These are phyloP conservation scores for Erinaceus europaeus DNA, from an alignment of 2,113 vertebrate species.

Conservation along the genomic window DNA sequence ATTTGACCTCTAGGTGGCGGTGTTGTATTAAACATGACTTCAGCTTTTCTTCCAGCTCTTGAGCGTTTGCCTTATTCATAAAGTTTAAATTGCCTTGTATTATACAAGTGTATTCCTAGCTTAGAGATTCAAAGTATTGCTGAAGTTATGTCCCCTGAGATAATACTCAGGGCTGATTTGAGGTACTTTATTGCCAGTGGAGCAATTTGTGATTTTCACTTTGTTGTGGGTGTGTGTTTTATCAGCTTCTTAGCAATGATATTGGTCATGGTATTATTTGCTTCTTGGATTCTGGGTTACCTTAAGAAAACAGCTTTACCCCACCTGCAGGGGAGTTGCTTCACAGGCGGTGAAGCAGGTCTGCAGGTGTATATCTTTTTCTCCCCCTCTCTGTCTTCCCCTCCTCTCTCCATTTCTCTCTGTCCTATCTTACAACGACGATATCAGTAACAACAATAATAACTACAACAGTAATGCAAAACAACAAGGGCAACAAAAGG, in stretches of 20 bases:
- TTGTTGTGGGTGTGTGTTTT: background rate
- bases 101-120: background rate
- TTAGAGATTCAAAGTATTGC: slow-evolving; percentile 2
- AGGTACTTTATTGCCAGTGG: background rate
- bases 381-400: no score
- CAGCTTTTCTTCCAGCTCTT: background rate
- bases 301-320: background rate
- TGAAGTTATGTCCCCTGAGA: background rate
- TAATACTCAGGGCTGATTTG: slow-evolving; percentile 2
- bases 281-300: background rate
- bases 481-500: no score
- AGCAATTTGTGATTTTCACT: background rate
- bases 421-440: no score
- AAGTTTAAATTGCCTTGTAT: slow-evolving; percentile 6
- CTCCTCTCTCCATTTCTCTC: no score
- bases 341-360: no score
- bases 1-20: slow-evolving; percentile 64
- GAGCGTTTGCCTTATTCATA: background rate
- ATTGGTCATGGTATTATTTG: background rate
- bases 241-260: background rate
- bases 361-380: no score
- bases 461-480: no score
- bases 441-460: no score
- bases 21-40: slow-evolving; percentile 50
- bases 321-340: no score